Evolutionary conservation across 2,113 vertebrate genomes (phyloP), one percentile per base, ranked within the genome.

Genomic region (Haplochromis burtoni): DNA sequence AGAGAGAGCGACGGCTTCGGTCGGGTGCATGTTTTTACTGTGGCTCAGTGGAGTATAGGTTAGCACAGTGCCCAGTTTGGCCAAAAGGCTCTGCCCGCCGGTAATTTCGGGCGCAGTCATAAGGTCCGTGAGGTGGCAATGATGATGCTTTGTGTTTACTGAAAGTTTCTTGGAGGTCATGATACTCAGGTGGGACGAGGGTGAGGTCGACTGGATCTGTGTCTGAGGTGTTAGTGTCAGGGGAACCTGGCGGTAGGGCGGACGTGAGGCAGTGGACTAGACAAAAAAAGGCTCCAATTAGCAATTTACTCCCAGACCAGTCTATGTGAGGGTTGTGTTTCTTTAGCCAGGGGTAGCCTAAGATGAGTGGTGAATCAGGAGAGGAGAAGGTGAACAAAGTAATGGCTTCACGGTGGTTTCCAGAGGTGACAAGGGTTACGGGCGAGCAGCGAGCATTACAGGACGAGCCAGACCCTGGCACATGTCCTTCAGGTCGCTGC

Each of bases 101-200:
- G 49, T 51, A 51, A 51, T 51, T 51, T 9, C 8, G 4, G 8
- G 47, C 3, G 0, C 4, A 51, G 47, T 2, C 47, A 51, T 19
- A 3, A 51, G 47, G 47, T 51, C 47, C 19, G 4, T 2, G 0
- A 51, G 0, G 17, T 51, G 4, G 17, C 47, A 51, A 51, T 0
- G 47, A 51, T 0, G 47, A 49, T 51, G 47, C 8, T 51, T 51
- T 51, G 47, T 2, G 0, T 51, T 51, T 51, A 19, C 47, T 51
- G 47, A 10, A 51, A 19, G 0, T 17, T 51, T 1, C 17, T 0
- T 51, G 8, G 49, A 51, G 0, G 49, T 51, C 49, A 51, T 51
- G 49, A 0, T n/a, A n/a, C 0, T 51, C 17, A 5, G 49, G 49
- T n/a, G 0, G 8, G 1, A 51, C 0, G 4, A 51, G 47, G 0